phyloP scores from a whole-genome alignment of 2,888 invertebrate genomes.

The Drosophila demipolita region DNA sequence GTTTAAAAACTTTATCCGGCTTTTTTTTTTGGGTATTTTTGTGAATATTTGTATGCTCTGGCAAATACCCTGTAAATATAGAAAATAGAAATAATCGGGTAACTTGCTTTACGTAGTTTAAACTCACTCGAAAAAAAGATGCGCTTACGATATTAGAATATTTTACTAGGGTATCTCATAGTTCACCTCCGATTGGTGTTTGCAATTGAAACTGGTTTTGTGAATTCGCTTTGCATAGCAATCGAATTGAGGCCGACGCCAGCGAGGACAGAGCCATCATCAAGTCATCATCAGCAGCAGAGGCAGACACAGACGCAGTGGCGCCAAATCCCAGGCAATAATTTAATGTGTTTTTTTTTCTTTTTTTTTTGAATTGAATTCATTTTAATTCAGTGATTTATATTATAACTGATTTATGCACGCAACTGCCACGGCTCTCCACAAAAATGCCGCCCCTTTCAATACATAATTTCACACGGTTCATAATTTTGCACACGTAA shows the following conservation, averaged over 20 bases:
- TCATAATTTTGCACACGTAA: conserved; percentile 51
- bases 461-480: background rate
- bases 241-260: conserved; percentile 44
- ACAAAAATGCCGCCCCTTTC: background rate
- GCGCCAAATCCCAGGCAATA: conserved; percentile 42
- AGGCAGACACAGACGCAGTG: background rate
- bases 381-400: conserved; percentile 66
- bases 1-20: conserved; percentile 56
- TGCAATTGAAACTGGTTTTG: conserved; percentile 22
- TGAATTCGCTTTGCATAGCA: conserved; percentile 67
- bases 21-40: conserved; percentile 10
- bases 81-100: too few relatives aligned
- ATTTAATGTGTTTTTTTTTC: conserved; percentile 52
- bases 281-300: conserved; percentile 29
- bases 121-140: background rate
- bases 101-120: background rate
- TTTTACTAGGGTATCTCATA: background rate
- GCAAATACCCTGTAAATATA: conserved; percentile 20
- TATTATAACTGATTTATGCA: conserved; percentile 59
- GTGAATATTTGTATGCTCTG: conserved; percentile 23
- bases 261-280: conserved; percentile 18
- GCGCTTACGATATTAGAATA: background rate
- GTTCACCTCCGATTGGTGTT: too few relatives aligned
- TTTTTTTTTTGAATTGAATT: conserved; percentile 51
- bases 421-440: background rate